These are phyloP conservation scores for Synanthedon andrenaeformis DNA, from an alignment of 2,888 invertebrate species.

Conservation along the genomic window DNA sequence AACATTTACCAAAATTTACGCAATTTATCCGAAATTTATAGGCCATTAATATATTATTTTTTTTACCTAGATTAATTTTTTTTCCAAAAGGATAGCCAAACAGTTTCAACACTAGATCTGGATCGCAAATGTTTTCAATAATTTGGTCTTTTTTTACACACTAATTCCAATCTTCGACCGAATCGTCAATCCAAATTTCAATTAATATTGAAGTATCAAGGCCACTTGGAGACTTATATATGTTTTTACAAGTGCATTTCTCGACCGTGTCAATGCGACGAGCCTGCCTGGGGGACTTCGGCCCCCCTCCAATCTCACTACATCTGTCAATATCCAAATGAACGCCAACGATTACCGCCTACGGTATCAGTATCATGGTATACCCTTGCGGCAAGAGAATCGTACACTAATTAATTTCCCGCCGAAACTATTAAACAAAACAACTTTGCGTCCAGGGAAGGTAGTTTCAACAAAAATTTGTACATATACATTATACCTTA, in stretches of 20 bases:
- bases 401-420: slow-evolving; percentile 42
- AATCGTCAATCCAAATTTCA: slow-evolving; percentile 61
- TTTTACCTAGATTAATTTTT: slow-evolving; percentile 55
- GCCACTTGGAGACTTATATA: slow-evolving; percentile 64
- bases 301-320: slow-evolving; percentile 15
- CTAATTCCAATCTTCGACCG: slow-evolving; percentile 66
- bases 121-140: slow-evolving; percentile 56
- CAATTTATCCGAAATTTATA: slow-evolving; percentile 66
- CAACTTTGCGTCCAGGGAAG: slow-evolving; percentile 36
- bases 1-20: slow-evolving; percentile 70
- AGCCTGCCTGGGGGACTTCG: slow-evolving; percentile 23
- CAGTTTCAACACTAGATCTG: slow-evolving; percentile 62
- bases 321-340: slow-evolving; percentile 15
- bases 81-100: slow-evolving; percentile 69
- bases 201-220: slow-evolving; percentile 68
- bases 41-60: slow-evolving; percentile 53
- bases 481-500: slow-evolving; percentile 32
- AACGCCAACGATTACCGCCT: slow-evolving; percentile 54
- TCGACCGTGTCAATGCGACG: slow-evolving; percentile 49
- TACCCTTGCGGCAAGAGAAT: slow-evolving; percentile 64
- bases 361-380: slow-evolving; percentile 60
- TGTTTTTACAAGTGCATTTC: slow-evolving; percentile 38
- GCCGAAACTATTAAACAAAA: slow-evolving; percentile 56
- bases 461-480: slow-evolving; percentile 56
- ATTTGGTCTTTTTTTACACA: slow-evolving; percentile 64